These are phyloP conservation scores for Pogoniulus pusillus DNA, from an alignment of 2,797 vertebrate species.

Conservation along the genomic window DNA sequence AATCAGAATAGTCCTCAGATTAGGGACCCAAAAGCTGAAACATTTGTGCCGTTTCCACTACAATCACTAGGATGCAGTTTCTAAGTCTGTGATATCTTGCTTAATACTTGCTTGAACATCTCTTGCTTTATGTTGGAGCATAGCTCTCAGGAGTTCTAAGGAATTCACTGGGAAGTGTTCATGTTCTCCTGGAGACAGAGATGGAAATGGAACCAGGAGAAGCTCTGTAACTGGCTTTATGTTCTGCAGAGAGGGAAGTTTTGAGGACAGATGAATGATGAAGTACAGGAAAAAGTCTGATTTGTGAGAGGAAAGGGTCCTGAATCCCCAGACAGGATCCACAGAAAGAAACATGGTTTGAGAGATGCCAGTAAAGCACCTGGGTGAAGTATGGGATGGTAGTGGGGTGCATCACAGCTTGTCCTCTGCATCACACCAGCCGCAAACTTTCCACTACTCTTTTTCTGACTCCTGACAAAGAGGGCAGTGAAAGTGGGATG, in stretches of 20 bases:
- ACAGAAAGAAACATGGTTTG: no score
- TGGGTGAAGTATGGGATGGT: neutral
- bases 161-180: neutral
- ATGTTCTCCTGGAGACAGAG: neutral
- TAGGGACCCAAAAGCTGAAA: neutral
- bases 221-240: neutral
- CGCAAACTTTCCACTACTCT: neutral
- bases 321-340: no score
- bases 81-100: neutral
- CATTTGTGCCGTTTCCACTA: neutral
- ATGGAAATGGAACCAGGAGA: no score
- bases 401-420: neutral
- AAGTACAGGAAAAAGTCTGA: neutral
- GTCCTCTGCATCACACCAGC: neutral
- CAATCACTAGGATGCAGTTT: neutral
- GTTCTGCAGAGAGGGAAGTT: neutral
- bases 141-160: neutral
- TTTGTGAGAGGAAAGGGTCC: neutral
- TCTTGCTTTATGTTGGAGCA: neutral
- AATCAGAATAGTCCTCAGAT: neutral
- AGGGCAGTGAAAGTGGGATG: neutral
- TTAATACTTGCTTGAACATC: neutral
- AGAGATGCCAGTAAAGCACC: neutral
- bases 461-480: neutral
- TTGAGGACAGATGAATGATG: neutral